A percentile compares a stretch with the other conserved stretches of the same genome.
These are phyloP conservation scores for Helostoma temminkii DNA, from an alignment of 2,797 vertebrate genomes.

Conservation along the genomic window DNA sequence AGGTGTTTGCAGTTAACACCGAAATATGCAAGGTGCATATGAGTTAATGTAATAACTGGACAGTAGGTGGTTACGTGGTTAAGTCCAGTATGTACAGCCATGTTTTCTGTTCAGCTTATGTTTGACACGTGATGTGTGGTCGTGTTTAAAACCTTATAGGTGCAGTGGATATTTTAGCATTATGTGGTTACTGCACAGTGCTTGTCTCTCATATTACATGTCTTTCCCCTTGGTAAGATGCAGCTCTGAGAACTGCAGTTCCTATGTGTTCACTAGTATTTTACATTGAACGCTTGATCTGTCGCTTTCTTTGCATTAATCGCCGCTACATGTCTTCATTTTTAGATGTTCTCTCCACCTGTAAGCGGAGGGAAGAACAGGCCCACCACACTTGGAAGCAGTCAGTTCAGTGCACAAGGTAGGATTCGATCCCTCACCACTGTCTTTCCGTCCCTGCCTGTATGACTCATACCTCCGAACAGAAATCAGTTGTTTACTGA, in stretches of 20 bases:
- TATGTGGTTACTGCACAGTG: too few relatives aligned
- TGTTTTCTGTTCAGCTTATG: neutral
- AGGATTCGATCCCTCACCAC: constrained; percentile 73
- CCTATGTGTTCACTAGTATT: neutral
- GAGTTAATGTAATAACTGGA: too few relatives aligned
- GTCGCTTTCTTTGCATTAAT: constrained; percentile 29
- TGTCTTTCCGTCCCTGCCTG: constrained; percentile 14
- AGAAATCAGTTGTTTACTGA: constrained; percentile 36
- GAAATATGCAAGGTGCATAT: too few relatives aligned
- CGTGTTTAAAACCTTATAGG: neutral
- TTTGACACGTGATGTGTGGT: neutral
- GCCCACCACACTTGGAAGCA: constrained; percentile 97
- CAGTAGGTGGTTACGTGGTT: too few relatives aligned
- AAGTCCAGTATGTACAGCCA: neutral
- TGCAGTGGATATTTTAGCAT: neutral
- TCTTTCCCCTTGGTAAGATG: constrained; percentile 10
- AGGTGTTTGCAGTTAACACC: too few relatives aligned
- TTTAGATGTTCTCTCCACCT: constrained; percentile 99
- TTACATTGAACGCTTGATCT: too few relatives aligned
- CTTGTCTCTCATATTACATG: constrained; percentile 4
- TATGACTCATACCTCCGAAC: constrained; percentile 35
- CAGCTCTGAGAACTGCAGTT: constrained; percentile 4
- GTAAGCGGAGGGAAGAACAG: constrained; percentile 97
- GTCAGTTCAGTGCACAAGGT: constrained; percentile 98
- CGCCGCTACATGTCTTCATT: constrained; percentile 53